Evolutionary conservation across 1,140 invertebrate species (phyloP).

Genomic region (Steinernema feltiae): DNA sequence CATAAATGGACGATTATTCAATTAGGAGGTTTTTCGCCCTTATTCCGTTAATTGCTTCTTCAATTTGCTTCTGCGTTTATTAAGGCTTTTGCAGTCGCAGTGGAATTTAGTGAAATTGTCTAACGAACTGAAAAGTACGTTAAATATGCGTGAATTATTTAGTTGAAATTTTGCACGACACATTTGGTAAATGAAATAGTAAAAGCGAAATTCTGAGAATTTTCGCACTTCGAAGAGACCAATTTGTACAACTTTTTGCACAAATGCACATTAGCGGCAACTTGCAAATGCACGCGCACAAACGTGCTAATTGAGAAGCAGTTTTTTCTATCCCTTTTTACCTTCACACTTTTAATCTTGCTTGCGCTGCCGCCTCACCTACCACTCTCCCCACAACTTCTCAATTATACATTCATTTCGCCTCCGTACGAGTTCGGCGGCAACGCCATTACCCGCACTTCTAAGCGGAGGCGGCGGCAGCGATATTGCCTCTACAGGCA

Average conservation of each 20-base stretch:
- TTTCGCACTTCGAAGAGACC: no score
- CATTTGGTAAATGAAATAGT: no score
- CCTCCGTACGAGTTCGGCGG: neutral
- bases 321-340: neutral
- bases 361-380: neutral
- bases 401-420: neutral
- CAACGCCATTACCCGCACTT: neutral
- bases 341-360: neutral
- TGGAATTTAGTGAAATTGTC: neutral
- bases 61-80: neutral
- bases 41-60: neutral
- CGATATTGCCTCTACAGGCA: no score
- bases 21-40: constrained; percentile 3
- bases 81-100: neutral
- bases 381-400: neutral
- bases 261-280: no score
- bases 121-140: neutral
- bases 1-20: neutral
- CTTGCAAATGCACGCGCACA: neutral
- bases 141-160: neutral
- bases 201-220: no score
- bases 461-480: no score
- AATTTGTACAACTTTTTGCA: no score
- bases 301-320: neutral
- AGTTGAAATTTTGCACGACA: no score